Base-by-base conservation (phyloP, 2,797 vertebrate species). In the Amphiprion clarkii region DNA sequence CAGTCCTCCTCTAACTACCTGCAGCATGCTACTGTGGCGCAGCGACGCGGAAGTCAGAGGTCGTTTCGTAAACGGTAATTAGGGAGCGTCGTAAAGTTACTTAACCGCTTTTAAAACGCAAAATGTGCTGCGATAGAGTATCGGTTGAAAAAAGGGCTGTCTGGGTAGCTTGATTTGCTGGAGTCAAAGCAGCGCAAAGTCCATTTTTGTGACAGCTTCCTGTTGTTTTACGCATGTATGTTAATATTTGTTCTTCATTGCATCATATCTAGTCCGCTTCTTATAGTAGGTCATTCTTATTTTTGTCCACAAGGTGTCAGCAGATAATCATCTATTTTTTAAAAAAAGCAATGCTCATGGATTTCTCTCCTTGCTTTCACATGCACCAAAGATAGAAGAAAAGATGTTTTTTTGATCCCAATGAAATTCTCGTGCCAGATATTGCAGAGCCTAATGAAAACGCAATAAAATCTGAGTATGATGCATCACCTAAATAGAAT, bases 21-120 rank as follows among this genome's bases (percentile, higher is more conserved):
- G 21, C 51, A 57, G 82, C 94, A 94, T 95, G 77, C 67, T 89
- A 69, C 56, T 9, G 19, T 0, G 5, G 12, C 5, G 23, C 40
- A 46, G 60, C 10, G 44, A 19, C 19, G 48, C 48, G 14, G 17
- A 42, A 89, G 71, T 14, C 69, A 90, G 83, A 88, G 87, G 82
- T 81, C 79, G 71, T 2, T 8, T 8, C 12, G 31, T 1, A n/a
- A 64, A 13, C 2, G 6, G 6, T n/a, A 12, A 10, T 51, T n/a
- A 87, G 94, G 92, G 89, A 93, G 60, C 71, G 93, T 89, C 74
- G 74, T 11, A 31, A 91, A 94, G 71, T 87, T 79, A 74, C 58
- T 1, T 6, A 25, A 29, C 40, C 2, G 4, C 3, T 3, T 17
- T 33, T 4, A 62, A 81, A 82, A 74, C 79, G 71, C 0, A 85